Conservation (phyloP, 2,888 invertebrate species). For the Microchrysa polita region DNA sequence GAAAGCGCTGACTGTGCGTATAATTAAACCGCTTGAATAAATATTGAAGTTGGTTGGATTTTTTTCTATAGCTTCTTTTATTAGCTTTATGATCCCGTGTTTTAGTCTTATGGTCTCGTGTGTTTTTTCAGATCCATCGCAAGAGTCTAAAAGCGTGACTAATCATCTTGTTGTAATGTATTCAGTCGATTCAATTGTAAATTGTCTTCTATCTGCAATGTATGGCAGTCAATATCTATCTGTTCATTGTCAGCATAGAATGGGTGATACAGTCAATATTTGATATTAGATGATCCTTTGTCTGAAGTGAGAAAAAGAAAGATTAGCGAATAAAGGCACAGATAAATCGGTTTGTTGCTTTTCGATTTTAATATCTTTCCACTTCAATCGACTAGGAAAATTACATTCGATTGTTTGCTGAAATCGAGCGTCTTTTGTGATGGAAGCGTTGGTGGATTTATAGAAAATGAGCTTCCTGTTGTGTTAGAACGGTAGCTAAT, state of each 20-base stretch:
- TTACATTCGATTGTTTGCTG: background rate
- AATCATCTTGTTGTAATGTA: slow-evolving; percentile 38
- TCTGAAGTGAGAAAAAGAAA: background rate
- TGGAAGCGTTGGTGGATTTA: too few species aligned
- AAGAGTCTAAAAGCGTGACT: slow-evolving; percentile 26
- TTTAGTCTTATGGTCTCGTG: slow-evolving; percentile 24
- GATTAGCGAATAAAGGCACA: too few species aligned
- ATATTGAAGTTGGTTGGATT: slow-evolving; percentile 47
- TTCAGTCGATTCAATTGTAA: slow-evolving; percentile 26
- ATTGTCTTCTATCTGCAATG: slow-evolving; percentile 14
- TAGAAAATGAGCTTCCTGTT: too few species aligned
- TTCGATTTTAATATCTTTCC: background rate
- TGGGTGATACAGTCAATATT: slow-evolving; percentile 32
- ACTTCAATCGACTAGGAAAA: background rate
- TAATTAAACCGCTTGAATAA: slow-evolving; percentile 50
- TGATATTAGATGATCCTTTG: background rate
- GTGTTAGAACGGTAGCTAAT: too few species aligned
- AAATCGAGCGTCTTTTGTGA: too few species aligned
- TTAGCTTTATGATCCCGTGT: slow-evolving; percentile 37
- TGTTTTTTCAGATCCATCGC: slow-evolving; percentile 11
- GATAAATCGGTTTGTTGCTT: too few species aligned
- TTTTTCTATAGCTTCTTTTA: slow-evolving; percentile 36
- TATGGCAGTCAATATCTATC: background rate
- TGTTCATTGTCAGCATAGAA: slow-evolving; percentile 7
- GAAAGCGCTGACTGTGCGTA: slow-evolving; percentile 45